phyloP scores from a whole-genome alignment of 2,888 invertebrate species.

The Operophtera brumata region DNA sequence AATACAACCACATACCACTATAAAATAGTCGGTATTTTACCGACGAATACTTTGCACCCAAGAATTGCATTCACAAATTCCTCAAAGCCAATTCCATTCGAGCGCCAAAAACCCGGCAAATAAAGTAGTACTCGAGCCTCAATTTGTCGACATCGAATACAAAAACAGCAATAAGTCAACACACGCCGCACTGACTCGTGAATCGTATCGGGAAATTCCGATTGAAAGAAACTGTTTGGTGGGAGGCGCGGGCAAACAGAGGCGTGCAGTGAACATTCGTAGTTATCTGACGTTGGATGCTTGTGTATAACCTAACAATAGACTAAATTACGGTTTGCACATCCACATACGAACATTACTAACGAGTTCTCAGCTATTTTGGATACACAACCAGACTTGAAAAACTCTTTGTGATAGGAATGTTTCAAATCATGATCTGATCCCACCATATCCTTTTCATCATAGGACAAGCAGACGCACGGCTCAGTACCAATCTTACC shows the following conservation, averaged over 20 bases:
- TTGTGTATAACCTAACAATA: background rate
- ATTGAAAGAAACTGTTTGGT: constrained; percentile 59
- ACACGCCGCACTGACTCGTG: constrained; percentile 51
- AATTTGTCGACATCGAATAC: constrained; percentile 37
- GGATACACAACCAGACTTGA: too few species aligned
- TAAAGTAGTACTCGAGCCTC: constrained; percentile 31
- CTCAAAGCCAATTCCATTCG: constrained; percentile 14
- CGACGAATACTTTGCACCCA: background rate
- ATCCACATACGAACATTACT: background rate
- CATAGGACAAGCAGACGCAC: too few species aligned
- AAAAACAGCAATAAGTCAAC: constrained; percentile 54
- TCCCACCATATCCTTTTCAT: too few species aligned
- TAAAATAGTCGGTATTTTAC: too few species aligned
- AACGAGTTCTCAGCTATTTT: background rate
- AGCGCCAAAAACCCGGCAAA: constrained; percentile 26
- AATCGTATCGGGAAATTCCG: constrained; percentile 59
- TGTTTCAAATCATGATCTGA: too few species aligned
- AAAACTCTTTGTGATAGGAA: too few species aligned
- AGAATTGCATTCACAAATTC: constrained; percentile 7
- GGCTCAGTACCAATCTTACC: too few species aligned
- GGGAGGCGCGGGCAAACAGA: constrained; percentile 37
- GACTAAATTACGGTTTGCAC: background rate
- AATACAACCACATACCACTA: too few species aligned
- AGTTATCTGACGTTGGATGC: constrained; percentile 6
- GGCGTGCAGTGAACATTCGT: constrained; percentile 10